Percentiles rank a stretch among this genome's conserved stretches.
phyloP scores from a whole-genome alignment of 2,113 vertebrate genomes.

The Callospermophilus lateralis region DNA sequence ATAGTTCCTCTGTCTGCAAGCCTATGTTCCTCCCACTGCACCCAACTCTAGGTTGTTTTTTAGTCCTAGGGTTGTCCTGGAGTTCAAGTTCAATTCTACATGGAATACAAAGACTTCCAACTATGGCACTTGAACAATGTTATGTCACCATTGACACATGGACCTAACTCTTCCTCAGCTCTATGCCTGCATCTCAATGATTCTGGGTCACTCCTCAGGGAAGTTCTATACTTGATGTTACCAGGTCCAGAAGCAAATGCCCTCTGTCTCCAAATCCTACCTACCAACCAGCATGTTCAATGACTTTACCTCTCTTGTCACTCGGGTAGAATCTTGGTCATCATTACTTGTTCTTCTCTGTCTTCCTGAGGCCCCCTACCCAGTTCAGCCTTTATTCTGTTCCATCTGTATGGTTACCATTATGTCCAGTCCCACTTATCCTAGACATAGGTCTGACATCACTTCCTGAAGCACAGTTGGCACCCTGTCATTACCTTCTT shows the following conservation, averaged over 20 bases:
- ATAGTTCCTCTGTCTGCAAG: not conserved
- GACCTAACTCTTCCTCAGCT: not conserved
- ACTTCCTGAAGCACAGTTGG: not conserved
- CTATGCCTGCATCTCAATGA: not conserved
- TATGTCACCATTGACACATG: accelerated
- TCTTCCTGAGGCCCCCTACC: accelerated
- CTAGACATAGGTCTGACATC: not conserved
- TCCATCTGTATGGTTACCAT: not conserved
- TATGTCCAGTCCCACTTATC: not conserved
- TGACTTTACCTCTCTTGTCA: not conserved
- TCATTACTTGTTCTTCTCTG: not conserved
- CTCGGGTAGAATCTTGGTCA: not conserved
- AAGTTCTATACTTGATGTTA: not conserved
- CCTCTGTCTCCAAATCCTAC: not conserved
- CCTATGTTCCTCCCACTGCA: not conserved
- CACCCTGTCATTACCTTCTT: not conserved
- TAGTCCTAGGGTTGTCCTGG: not conserved
- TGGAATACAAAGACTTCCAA: not conserved
- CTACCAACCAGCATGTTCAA: not conserved
- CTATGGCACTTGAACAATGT: not conserved
- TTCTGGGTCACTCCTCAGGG: not conserved
- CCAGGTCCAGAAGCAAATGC: not conserved
- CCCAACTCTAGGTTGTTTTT: not conserved
- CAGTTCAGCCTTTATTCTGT: not conserved
- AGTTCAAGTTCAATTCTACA: not conserved